A percentile compares a stretch with the other conserved stretches of the same genome.
Evolutionary conservation across 2,888 invertebrate genomes (phyloP).

Genomic region (Teinopalpus imperialis): DNA sequence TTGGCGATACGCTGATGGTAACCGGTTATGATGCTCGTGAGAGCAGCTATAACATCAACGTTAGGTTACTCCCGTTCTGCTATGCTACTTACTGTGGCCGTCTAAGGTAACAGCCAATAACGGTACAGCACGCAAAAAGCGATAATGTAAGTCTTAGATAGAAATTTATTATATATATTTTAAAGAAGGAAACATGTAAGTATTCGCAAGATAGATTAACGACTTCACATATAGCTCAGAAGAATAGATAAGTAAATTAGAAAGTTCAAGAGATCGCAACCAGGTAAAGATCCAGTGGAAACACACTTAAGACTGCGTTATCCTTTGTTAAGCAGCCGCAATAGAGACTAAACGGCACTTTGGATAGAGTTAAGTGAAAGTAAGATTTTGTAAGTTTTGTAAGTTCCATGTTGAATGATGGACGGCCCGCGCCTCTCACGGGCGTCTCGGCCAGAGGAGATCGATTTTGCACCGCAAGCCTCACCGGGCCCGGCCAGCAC

Average conservation of each 20-base stretch:
- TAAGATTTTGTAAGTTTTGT: slow-evolving; percentile 80
- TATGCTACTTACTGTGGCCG: slow-evolving; percentile 31
- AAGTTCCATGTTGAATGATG: slow-evolving; percentile 74
- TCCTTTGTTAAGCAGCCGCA: slow-evolving; percentile 64
- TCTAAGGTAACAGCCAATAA: slow-evolving; percentile 34
- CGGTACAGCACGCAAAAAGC: slow-evolving; percentile 55
- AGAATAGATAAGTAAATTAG: slow-evolving; percentile 64
- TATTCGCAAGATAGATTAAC: slow-evolving; percentile 54
- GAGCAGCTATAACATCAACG: slow-evolving; percentile 83
- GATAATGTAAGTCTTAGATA: slow-evolving; percentile 59
- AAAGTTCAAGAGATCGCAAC: slow-evolving; percentile 49
- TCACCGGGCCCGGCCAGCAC: slow-evolving; percentile 47
- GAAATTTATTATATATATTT: slow-evolving; percentile 47
- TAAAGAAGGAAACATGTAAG: slow-evolving; percentile 61
- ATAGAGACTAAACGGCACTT: slow-evolving; percentile 68
- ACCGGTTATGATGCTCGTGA: slow-evolving; percentile 87
- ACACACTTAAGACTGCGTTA: slow-evolving; percentile 50
- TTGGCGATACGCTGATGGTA: slow-evolving; percentile 91
- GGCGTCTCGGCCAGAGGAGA: slow-evolving; percentile 68
- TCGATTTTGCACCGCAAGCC: slow-evolving; percentile 82
- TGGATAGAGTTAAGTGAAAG: slow-evolving; percentile 66
- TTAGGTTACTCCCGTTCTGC: slow-evolving; percentile 57
- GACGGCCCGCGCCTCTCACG: slow-evolving; percentile 45
- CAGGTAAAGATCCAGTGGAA: slow-evolving; percentile 43
- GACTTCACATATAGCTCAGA: slow-evolving; percentile 67